Conservation (phyloP, 2,113 vertebrate genomes). For the Aphyosemion australe region DNA sequence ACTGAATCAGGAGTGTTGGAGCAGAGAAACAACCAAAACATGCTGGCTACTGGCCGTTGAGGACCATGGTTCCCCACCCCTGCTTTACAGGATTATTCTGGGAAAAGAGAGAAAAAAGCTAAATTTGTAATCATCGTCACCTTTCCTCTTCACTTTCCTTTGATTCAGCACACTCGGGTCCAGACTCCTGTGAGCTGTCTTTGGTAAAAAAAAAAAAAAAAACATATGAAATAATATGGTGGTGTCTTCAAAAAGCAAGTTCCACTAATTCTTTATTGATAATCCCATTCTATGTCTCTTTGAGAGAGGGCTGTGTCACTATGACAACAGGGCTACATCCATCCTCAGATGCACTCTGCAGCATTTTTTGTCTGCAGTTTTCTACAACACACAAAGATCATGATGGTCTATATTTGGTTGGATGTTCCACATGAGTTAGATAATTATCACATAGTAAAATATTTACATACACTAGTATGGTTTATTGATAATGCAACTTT, state of each 20-base stretch:
- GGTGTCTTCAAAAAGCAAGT: constrained; percentile 66
- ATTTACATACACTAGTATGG: constrained; percentile 3
- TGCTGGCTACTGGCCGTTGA: too few relatives aligned
- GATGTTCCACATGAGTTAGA: background rate
- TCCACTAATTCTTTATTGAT: constrained; percentile 61
- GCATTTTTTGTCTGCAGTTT: constrained; percentile 11
- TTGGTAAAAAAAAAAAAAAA: background rate
- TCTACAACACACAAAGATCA: constrained; percentile 1
- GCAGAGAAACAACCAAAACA: too few relatives aligned
- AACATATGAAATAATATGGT: constrained; percentile 47
- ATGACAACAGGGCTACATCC: constrained; percentile 58
- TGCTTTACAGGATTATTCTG: too few relatives aligned
- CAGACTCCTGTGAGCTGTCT: too few relatives aligned
- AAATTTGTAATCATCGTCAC: too few relatives aligned
- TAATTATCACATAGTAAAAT: constrained; percentile 33
- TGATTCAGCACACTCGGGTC: too few relatives aligned
- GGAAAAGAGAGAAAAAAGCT: too few relatives aligned
- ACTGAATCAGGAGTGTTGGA: too few relatives aligned
- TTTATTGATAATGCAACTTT: constrained; percentile 24
- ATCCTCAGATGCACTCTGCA: constrained; percentile 23
- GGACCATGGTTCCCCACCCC: too few relatives aligned
- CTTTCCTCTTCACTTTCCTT: too few relatives aligned
- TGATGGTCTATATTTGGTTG: constrained; percentile 31
- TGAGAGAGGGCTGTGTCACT: constrained; percentile 45
- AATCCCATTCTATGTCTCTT: constrained; percentile 45